Conservation (phyloP, 2,888 invertebrate species). For the Drosophila seclusa region DNA sequence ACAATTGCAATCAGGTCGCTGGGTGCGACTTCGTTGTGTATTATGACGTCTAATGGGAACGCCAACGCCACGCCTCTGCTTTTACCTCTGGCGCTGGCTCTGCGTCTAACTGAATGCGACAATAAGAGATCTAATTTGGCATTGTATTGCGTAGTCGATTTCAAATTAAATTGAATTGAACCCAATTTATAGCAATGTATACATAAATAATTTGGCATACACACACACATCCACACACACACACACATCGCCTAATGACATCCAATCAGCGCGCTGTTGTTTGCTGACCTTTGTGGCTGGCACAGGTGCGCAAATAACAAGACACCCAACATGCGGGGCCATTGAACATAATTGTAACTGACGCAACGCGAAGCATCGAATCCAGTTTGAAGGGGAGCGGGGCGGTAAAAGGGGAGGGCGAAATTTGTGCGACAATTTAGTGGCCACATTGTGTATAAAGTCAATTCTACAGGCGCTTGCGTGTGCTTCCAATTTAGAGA, state of each 20-base stretch:
- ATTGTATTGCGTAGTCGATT: conserved; percentile 53
- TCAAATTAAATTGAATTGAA: conserved; percentile 55
- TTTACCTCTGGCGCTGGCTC: not conserved
- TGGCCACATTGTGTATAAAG: conserved; percentile 8
- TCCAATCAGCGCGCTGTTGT: conserved; percentile 67
- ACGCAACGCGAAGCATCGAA: conserved; percentile 38
- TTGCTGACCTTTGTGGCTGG: conserved; percentile 42
- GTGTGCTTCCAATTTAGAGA: not conserved
- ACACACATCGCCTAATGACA: conserved; percentile 45
- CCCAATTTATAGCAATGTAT: conserved; percentile 42
- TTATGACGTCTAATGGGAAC: conserved; percentile 36
- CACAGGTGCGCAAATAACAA: conserved; percentile 54
- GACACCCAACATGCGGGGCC: conserved; percentile 38
- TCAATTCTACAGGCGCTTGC: not conserved
- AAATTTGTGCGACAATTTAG: conserved; percentile 17
- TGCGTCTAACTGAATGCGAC: conserved; percentile 9
- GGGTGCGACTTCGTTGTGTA: conserved; percentile 1
- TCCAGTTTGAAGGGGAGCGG: not conserved
- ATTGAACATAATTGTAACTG: conserved; percentile 34
- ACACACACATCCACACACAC: conserved; percentile 4
- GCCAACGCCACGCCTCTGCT: conserved; percentile 44
- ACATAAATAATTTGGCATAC: conserved; percentile 7
- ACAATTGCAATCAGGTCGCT: not conserved
- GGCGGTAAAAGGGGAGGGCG: fast-evolving
- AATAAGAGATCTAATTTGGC: conserved; percentile 67